phyloP scores from a whole-genome alignment of 2,888 invertebrate genomes.

The Cryptus armator region DNA sequence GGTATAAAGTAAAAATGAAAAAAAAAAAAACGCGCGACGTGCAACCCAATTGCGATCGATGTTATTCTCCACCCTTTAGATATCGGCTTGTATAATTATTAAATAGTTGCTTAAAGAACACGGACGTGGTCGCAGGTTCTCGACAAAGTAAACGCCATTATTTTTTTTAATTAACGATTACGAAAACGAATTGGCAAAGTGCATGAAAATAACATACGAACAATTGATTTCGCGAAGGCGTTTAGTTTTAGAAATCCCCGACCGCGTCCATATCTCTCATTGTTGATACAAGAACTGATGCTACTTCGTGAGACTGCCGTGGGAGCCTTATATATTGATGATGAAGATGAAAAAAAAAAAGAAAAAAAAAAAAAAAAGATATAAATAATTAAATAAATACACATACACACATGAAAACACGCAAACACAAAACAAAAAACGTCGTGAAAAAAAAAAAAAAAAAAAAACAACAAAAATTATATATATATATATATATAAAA shows the following conservation, averaged over 20 bases:
- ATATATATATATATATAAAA: constrained; percentile 42
- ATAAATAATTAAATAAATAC: constrained; percentile 32
- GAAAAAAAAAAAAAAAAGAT: constrained; percentile 43
- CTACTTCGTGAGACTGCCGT: constrained; percentile 80
- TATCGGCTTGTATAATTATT: constrained; percentile 66
- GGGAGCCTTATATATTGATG: constrained; percentile 78
- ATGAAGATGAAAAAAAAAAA: constrained; percentile 66
- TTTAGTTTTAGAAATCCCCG: constrained; percentile 18
- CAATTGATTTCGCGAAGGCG: neutral
- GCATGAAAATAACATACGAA: neutral
- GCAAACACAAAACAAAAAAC: constrained; percentile 27
- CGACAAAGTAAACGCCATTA: constrained; percentile 13
- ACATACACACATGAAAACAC: constrained; percentile 33
- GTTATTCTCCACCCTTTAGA: constrained; percentile 47
- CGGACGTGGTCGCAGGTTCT: constrained; percentile 48
- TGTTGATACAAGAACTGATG: constrained; percentile 78
- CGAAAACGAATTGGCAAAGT: neutral
- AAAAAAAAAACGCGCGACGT: constrained; percentile 2
- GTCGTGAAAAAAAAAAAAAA: constrained; percentile 34
- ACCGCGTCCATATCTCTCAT: constrained; percentile 67
- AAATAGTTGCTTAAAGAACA: constrained; percentile 63
- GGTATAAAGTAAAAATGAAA: constrained; percentile 1
- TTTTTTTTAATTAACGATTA: neutral
- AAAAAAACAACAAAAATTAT: neutral
- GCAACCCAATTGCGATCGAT: constrained; percentile 38